These are phyloP conservation scores for Ramphastos sulfuratus DNA, from an alignment of 2,113 vertebrate genomes.

Conservation along the genomic window DNA sequence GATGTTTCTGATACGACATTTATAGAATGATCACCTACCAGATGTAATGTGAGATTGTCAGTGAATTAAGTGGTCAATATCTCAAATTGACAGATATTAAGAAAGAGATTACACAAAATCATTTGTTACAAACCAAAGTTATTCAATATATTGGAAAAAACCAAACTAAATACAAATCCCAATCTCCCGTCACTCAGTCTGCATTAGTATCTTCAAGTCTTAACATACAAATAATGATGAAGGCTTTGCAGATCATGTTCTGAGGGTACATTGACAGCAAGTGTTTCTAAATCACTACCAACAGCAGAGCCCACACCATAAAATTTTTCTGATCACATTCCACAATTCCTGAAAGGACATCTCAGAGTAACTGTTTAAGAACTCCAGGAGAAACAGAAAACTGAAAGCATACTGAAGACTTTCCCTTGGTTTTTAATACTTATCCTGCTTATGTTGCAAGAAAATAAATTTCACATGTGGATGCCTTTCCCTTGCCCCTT, in stretches of 20 bases:
- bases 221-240: background rate
- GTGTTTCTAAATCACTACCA: background rate
- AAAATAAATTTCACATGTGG: background rate
- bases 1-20: background rate
- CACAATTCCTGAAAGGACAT: background rate
- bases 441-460: background rate
- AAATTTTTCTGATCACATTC: background rate
- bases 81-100: background rate
- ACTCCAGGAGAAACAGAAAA: background rate
- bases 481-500: background rate
- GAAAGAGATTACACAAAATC: background rate
- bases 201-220: background rate
- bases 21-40: background rate
- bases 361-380: background rate
- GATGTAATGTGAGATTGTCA: background rate
- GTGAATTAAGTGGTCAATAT: background rate
- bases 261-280: background rate
- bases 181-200: background rate
- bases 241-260: background rate
- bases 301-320: background rate
- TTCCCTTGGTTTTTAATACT: background rate
- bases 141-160: background rate
- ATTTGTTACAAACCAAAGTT: background rate
- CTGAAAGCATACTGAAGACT: fast-evolving
- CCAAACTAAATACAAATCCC: background rate